Base-by-base conservation (phyloP, 1,140 invertebrate species). In the Saccostrea glomerata region DNA sequence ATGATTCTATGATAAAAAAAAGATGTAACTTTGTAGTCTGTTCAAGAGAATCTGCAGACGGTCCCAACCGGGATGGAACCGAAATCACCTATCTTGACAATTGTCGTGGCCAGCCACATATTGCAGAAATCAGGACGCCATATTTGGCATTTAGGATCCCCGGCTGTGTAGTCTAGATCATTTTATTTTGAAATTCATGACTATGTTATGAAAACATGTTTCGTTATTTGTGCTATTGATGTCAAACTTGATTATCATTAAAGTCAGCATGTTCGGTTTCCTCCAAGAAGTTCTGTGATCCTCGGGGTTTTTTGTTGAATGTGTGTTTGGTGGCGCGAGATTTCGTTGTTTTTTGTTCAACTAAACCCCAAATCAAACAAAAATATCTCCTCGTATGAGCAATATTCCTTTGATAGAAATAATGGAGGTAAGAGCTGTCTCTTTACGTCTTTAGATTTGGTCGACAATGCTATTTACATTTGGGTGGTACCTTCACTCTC, bases 111-210 rank as follows among this genome's bases (percentile, higher is more conserved):
- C 5, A 40, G 70, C 25, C 20, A 66, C 20, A 66, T 23, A 7
- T n/a, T 9, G 60, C 60, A 66, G 70, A 73, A 36, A 30, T 73
- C 7, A 30, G 70, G 70, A 73, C 70, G 70, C 70, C 70, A 73
- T 73, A 36, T 73, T 73, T 73, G 70, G 23, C 70, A 25, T 73
- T 73, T 73, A 73, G 25, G 70, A 73, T 73, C 70, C 30, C 30
- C 4, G 25, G 5, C 25, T 30, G 25, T 73, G 23, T 30, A 25
- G 11, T 25, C 11, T 73, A 73, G 70, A 73, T 73, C 25, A 30
- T 2, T 73, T 73, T 73, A 73, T 73, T 73, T 73, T 73, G 70
- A 73, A 73, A 73, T 73, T 73, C 70, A 73, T 73, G 25, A 73
- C 70, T 73, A 36, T 73, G 9, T 73, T 73, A 73, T 73, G 70